Percentiles rank a stretch among this genome's conserved stretches.
phyloP scores from a whole-genome alignment of 2,113 vertebrate species.

The Pangasianodon gigas region DNA sequence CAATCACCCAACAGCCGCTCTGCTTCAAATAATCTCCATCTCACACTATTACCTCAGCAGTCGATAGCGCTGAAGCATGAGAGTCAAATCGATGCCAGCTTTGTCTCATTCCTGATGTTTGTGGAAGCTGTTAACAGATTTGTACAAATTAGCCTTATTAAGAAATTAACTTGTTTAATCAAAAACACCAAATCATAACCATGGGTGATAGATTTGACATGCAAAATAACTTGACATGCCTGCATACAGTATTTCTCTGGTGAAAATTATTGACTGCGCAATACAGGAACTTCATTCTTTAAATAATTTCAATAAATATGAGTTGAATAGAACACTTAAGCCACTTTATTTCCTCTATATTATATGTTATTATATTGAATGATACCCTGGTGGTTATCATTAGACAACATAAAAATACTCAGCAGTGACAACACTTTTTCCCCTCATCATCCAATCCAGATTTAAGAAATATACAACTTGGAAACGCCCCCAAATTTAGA shows the following conservation, averaged over 20 bases:
- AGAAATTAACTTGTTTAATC: neutral
- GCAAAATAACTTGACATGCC: neutral
- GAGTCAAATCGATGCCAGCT: neutral
- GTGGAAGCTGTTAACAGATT: neutral
- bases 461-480: too few relatives aligned
- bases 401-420: neutral
- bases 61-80: neutral
- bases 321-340: neutral
- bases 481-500: neutral
- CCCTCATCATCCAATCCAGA: too few relatives aligned
- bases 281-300: neutral
- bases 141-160: constrained; percentile 13
- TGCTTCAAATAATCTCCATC: neutral
- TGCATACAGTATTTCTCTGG: neutral
- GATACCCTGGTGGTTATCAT: neutral
- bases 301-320: too few relatives aligned
- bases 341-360: neutral
- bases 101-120: neutral
- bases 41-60: neutral
- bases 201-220: neutral
- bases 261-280: neutral
- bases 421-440: neutral
- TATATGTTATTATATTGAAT: neutral
- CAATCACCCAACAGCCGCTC: neutral
- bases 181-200: neutral